Evolutionary conservation across 2,888 invertebrate species (phyloP).

Genomic region (Microplitis manilae): DNA sequence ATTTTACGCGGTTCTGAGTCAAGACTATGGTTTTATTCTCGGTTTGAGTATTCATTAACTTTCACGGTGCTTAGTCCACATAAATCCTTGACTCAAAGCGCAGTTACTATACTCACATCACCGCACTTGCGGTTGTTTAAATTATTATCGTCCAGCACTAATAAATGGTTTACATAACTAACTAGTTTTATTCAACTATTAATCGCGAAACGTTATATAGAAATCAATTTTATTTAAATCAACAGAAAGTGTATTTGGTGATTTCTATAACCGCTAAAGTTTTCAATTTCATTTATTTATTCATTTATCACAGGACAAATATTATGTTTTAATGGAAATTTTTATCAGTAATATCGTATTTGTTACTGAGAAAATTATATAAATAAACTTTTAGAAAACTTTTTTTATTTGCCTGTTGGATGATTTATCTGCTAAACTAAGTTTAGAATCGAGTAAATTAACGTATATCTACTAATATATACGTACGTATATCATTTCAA

Average conservation of each 20-base stretch:
- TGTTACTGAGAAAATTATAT: background rate
- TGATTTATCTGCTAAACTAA: too few relatives aligned
- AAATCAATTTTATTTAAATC: conserved; percentile 2
- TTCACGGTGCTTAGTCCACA: conserved; percentile 27
- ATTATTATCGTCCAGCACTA: conserved; percentile 22
- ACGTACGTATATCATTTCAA: background rate
- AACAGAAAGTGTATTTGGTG: background rate
- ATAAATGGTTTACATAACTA: conserved; percentile 26
- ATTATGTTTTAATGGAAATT: too few relatives aligned
- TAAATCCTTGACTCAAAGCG: conserved; percentile 21
- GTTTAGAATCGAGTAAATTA: too few relatives aligned
- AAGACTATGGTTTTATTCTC: conserved; percentile 26
- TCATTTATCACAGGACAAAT: background rate
- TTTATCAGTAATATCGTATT: too few relatives aligned
- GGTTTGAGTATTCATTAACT: conserved; percentile 24
- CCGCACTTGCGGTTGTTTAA: conserved; percentile 34
- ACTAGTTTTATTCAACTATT: conserved; percentile 8
- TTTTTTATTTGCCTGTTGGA: background rate
- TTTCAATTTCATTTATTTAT: background rate
- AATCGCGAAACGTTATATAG: background rate
- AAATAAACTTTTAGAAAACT: background rate
- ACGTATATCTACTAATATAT: background rate
- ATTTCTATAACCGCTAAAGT: background rate
- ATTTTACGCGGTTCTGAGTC: conserved; percentile 6
- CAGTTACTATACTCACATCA: conserved; percentile 24